Conservation (phyloP, 2,888 invertebrate genomes). For the Macrophya alboannulata region DNA sequence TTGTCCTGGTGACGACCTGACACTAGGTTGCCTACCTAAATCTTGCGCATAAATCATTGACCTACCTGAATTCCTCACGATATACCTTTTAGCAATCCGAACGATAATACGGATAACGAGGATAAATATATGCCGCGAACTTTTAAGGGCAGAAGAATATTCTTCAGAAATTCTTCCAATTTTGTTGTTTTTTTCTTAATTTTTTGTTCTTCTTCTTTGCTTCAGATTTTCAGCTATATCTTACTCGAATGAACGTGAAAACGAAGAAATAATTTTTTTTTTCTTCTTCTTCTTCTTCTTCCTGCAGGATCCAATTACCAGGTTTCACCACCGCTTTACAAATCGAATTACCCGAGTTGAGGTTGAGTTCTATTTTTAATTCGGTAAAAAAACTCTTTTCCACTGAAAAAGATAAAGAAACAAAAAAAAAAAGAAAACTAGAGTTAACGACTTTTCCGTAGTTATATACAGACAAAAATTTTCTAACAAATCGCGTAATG, state of each 20-base stretch:
- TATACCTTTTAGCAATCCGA: too few species aligned
- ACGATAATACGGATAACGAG: too few species aligned
- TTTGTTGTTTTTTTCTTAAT: not conserved
- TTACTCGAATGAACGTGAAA: not conserved
- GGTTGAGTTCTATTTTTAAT: not conserved
- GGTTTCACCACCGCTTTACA: not conserved
- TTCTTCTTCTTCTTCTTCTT: not conserved
- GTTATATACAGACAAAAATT: not conserved
- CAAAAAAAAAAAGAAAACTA: not conserved
- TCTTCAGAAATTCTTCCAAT: not conserved
- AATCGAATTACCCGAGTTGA: not conserved
- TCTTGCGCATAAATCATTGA: not conserved
- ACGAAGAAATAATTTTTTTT: not conserved
- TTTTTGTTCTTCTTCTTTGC: not conserved
- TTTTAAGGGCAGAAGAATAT: too few species aligned
- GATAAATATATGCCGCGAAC: too few species aligned
- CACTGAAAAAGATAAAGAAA: not conserved
- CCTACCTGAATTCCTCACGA: too few species aligned
- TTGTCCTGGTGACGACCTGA: not conserved
- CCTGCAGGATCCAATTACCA: slow-evolving; percentile 38
- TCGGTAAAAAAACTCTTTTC: not conserved
- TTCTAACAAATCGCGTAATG: slow-evolving; percentile 9
- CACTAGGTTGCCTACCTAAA: not conserved
- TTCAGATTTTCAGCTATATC: not conserved
- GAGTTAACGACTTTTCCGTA: not conserved